Evolutionary conservation across 1,140 invertebrate genomes (phyloP).

Genomic region (Ridgeia piscesae): DNA sequence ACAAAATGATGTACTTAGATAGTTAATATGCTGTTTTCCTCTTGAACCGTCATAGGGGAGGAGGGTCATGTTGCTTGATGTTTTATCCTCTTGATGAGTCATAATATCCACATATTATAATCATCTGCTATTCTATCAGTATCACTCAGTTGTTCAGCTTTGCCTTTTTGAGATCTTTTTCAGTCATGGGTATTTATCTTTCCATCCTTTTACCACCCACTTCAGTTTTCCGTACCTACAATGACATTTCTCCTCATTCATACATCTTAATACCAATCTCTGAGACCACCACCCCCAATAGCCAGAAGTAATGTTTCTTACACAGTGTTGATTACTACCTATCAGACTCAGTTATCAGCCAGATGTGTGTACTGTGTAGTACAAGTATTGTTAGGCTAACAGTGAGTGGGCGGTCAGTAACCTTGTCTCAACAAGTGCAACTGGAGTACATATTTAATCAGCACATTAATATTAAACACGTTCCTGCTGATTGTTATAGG

Average conservation of each 20-base stretch:
- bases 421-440: background rate
- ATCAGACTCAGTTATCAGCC: background rate
- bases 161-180: too few relatives aligned
- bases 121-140: too few relatives aligned
- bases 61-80: too few relatives aligned
- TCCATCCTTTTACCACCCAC: too few relatives aligned
- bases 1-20: background rate
- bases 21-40: too few relatives aligned
- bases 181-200: too few relatives aligned
- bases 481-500: background rate
- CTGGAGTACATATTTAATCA: background rate
- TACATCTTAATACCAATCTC: background rate
- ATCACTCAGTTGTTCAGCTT: too few relatives aligned
- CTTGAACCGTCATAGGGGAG: too few relatives aligned
- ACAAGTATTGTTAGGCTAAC: background rate
- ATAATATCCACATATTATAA: too few relatives aligned
- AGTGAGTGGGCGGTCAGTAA: background rate
- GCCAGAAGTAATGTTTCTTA: background rate
- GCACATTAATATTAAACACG: background rate
- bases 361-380: background rate
- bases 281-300: background rate
- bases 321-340: background rate
- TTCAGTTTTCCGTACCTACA: too few relatives aligned
- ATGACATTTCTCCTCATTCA: too few relatives aligned
- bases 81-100: too few relatives aligned